Conservation (phyloP, 2,888 invertebrate species). For the Dichetophora obliterata region DNA sequence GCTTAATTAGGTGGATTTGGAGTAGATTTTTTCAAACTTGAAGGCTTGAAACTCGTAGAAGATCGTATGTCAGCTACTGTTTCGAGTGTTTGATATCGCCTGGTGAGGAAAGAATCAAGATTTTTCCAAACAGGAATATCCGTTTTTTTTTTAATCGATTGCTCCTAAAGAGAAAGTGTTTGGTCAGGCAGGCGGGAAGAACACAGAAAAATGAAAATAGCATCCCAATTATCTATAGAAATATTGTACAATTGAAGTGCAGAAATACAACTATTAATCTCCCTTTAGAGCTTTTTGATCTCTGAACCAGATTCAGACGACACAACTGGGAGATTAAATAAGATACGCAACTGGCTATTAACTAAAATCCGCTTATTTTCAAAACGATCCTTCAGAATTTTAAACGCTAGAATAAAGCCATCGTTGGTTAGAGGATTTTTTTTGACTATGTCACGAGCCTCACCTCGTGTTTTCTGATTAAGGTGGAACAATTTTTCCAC, state of each 20-base stretch:
- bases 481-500: too few relatives aligned
- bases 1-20: not conserved
- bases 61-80: not conserved
- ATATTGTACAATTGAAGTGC: not conserved
- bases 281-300: too few relatives aligned
- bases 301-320: too few relatives aligned
- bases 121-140: not conserved
- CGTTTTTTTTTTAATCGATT: slow-evolving; percentile 8
- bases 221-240: slow-evolving; percentile 22
- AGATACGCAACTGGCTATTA: too few relatives aligned
- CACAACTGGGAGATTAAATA: too few relatives aligned
- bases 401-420: too few relatives aligned
- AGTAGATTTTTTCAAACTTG: not conserved
- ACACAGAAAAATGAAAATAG: slow-evolving; percentile 39
- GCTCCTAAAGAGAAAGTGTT: slow-evolving; percentile 34
- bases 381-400: too few relatives aligned
- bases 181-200: slow-evolving; percentile 31
- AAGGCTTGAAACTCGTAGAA: too few relatives aligned
- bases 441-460: too few relatives aligned
- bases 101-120: not conserved
- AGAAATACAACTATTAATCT: not conserved
- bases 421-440: too few relatives aligned
- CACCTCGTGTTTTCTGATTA: too few relatives aligned
- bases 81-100: not conserved
- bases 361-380: too few relatives aligned